Conservation (phyloP, 2,113 vertebrate genomes). For the Nestor notabilis region DNA sequence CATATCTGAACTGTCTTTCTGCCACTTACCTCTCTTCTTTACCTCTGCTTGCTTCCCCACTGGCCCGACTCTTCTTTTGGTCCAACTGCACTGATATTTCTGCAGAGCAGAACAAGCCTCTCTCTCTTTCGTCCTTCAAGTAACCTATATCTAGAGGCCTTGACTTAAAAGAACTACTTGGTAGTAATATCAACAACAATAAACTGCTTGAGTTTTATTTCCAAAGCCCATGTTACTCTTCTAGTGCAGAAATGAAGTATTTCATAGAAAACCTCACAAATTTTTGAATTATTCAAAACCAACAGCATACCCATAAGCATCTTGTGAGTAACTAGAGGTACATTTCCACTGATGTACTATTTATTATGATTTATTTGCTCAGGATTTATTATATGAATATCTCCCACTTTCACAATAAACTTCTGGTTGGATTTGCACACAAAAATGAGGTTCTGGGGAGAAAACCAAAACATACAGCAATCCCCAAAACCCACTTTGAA, state of each 20-base stretch:
- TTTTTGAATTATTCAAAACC: slow-evolving; percentile 1
- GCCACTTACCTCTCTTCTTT: neutral
- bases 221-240: neutral
- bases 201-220: neutral
- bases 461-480: neutral
- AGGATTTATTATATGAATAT: neutral
- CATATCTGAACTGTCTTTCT: neutral
- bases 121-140: neutral
- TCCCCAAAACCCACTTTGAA: neutral
- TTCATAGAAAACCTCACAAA: neutral
- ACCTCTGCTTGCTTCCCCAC: neutral
- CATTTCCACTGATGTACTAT: neutral
- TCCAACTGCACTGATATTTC: neutral
- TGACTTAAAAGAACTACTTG: neutral
- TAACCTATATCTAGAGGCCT: neutral
- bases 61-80: neutral
- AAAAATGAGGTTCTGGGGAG: neutral
- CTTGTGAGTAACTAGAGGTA: neutral
- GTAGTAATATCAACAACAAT: neutral
- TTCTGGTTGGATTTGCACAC: neutral
- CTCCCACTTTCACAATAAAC: neutral
- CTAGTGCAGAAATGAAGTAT: neutral
- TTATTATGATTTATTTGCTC: neutral
- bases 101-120: neutral
- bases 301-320: neutral